Base-by-base conservation (phyloP, 2,797 vertebrate species). In the Helicolenus hilgendorfi region DNA sequence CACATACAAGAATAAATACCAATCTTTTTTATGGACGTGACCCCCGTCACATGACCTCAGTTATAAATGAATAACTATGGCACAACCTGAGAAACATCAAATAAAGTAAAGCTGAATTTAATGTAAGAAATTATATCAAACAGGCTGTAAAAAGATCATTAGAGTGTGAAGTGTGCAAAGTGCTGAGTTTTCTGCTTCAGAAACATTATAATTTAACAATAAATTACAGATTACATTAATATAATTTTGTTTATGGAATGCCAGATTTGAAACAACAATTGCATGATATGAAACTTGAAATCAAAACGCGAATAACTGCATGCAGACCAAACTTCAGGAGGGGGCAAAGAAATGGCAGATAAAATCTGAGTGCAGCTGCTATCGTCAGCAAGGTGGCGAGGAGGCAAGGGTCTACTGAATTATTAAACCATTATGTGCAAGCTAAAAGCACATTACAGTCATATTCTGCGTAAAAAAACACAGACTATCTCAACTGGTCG, bases 321-420 rank as follows among this genome's bases (percentile, higher is more conserved):
- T 63, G 60, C 68, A 69, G 31, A 26, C 3, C 68, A 53, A 45
- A 77, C 7, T 18, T 18, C 3, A 63, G n/a, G n/a, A 55, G 35
- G 24, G 7, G 27, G 68, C 29, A 75, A 76, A 64, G 26, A n/a
- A 73, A 73, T 24, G 58, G 31, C 22, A 62, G 87, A 89, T 89
- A 82, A 60, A 20, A 84, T 80, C 56, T 84, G 62, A 79, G 35
- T 49, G 63, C 72, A 68, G 83, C 60, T 83, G 84, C 72, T 31
- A 72, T 72, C 55, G 62, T 69, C 38, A 81, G 49, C 70, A 56
- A 88, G 67, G 53, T 72, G 79, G 63, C 36, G 15, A 63, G 20
- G 36, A 27, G 31, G 67, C 5, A 75, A 58, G 41, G 10, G 71
- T 69, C 76, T 53, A 80, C 31, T 56, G 56, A 68, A 62, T 77